Conservation (phyloP, 2,113 vertebrate species). For the Megaleporinus macrocephalus region DNA sequence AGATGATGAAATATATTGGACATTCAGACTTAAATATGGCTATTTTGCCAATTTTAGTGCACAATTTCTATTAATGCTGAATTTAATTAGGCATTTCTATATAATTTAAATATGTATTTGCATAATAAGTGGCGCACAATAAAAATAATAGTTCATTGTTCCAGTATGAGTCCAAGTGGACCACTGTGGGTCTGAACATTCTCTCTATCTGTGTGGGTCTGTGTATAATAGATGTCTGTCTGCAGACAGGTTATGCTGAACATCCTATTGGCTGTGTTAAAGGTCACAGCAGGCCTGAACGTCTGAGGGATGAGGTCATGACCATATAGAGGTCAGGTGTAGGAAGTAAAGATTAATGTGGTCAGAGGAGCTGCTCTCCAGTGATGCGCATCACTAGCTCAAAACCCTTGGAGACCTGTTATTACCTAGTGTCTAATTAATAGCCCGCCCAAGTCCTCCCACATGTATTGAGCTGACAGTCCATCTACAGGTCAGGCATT, state of each 20-base stretch:
- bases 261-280: not conserved
- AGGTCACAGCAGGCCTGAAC: constrained; percentile 17
- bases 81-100: too few species aligned
- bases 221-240: not conserved
- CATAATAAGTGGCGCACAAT: too few species aligned
- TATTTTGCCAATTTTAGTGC: too few species aligned
- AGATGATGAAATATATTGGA: too few species aligned
- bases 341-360: constrained; percentile 28
- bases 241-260: not conserved
- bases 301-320: constrained; percentile 14
- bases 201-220: not conserved
- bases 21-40: too few species aligned
- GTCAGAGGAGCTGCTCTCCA: not conserved
- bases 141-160: too few species aligned
- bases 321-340: constrained; percentile 19
- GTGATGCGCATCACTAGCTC: not conserved
- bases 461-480: not conserved
- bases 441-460: not conserved
- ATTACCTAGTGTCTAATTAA: not conserved
- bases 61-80: too few species aligned
- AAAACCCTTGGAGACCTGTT: not conserved
- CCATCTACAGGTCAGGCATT: not conserved
- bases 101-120: too few species aligned
- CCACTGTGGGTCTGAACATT: not conserved
- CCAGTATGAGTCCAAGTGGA: not conserved